phyloP scores from a whole-genome alignment of 2,797 vertebrate species.

The Ptychadena robeensis region DNA sequence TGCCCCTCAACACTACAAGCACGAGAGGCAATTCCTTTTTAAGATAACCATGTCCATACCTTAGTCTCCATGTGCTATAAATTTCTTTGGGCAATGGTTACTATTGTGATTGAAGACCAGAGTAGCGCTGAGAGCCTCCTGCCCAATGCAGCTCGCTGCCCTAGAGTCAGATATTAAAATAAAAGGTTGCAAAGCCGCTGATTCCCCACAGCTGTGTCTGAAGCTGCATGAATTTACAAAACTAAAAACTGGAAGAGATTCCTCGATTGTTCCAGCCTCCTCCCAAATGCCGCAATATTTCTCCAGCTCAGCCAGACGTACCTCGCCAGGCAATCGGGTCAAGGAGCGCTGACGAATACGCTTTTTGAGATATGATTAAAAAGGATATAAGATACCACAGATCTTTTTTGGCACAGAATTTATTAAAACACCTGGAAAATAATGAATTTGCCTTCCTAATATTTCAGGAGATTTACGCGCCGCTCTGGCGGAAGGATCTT shows the following conservation, averaged over 20 bases:
- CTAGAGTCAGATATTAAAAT: too few relatives aligned
- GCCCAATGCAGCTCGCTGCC: neutral
- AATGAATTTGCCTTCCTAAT: conserved; percentile 29
- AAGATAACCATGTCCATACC: too few relatives aligned
- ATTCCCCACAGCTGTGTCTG: neutral
- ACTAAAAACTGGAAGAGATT: neutral
- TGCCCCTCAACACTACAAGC: too few relatives aligned
- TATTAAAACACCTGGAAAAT: conserved; percentile 19
- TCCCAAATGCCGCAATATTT: neutral
- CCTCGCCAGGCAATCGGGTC: neutral
- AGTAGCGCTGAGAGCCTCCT: neutral
- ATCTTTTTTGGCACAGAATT: neutral
- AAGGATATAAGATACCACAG: neutral
- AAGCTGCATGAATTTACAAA: neutral
- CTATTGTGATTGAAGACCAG: neutral
- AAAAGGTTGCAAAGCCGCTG: neutral
- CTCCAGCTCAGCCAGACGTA: neutral
- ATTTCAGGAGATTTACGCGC: conserved; percentile 10
- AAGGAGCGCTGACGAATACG: neutral
- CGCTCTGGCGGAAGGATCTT: neutral
- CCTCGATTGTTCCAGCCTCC: neutral
- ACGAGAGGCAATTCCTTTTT: too few relatives aligned
- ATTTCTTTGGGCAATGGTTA: too few relatives aligned
- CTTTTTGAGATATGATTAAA: neutral
- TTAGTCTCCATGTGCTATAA: too few relatives aligned